Base-by-base conservation (phyloP, 2,888 invertebrate species). In the Tipula helvola region DNA sequence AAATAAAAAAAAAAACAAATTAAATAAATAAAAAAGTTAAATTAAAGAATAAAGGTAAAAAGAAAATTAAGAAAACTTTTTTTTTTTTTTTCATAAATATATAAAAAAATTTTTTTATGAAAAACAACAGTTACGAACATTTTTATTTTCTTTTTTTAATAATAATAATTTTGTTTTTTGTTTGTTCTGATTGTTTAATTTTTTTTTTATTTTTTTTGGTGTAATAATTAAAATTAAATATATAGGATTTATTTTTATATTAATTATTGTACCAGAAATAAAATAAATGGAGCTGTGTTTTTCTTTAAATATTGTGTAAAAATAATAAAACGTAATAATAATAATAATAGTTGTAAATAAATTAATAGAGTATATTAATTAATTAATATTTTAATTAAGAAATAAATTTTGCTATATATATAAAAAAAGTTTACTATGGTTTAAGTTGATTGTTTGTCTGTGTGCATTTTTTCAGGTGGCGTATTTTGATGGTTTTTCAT, bases 391-490 rank as follows among this genome's bases (percentile, higher is more conserved):
- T 57, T 57, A 57, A 57, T 71, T 71, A 71, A 71, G 71, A 71
- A 71, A 71, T 71, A 71, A 71, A 71, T 71, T 71, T 71, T 71
- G 28, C 71, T 71, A 28, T 52, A 52, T 52, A 52, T 52, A 52
- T 16, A 16, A 28, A 28, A 71, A 71, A 71, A 71, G 71, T 71
- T 71, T 71, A 28, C 71, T 71, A 71, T 71, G 71, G 71, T 84
- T 84, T 84, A 39, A 36, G 84, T 84, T 84, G 84, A 88, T 89
- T 89, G 89, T 89, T 89, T 89, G 89, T 89, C 89, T 89, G 89
- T 89, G 89, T 89, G 89, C 89, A 84, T 84, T 84, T 84, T 4
- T 88, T 89, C 88, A 88, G 90, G 88, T 85, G 90, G 88, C 42
- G 42, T 85, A 85, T 85, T 42, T 13, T 28, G 42, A 42, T 85